phyloP scores from a whole-genome alignment of 2,797 vertebrate species.

The Numenius phaeopus region DNA sequence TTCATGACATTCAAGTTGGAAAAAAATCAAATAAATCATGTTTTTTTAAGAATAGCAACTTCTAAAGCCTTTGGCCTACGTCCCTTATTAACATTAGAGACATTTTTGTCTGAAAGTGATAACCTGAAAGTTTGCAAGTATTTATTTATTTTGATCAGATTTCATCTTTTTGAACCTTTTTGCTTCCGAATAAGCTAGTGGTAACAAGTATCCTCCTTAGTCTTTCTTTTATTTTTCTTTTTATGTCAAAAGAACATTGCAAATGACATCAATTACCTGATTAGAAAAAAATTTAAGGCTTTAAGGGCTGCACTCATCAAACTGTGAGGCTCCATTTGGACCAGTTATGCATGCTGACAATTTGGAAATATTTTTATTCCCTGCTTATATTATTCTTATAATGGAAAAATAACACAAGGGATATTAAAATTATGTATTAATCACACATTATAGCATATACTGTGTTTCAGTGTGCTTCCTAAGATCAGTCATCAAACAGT shows the following conservation, averaged over 20 bases:
- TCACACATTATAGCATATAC: not conserved
- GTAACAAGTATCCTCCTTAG: not conserved
- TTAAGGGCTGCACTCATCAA: not conserved
- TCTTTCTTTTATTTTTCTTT: not conserved
- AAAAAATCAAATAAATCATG: conserved; percentile 63
- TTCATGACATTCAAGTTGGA: conserved; percentile 75
- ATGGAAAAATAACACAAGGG: not conserved
- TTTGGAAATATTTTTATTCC: not conserved
- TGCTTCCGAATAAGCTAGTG: conserved; percentile 22
- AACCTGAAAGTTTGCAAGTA: conserved; percentile 67
- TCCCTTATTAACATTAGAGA: conserved; percentile 71
- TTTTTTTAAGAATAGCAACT: conserved; percentile 68
- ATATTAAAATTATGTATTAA: not conserved
- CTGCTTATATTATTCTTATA: not conserved
- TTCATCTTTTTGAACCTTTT: conserved; percentile 20
- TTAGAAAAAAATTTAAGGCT: not conserved
- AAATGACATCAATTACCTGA: not conserved
- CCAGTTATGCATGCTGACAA: not conserved
- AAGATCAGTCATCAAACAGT: not conserved
- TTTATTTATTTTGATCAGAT: conserved; percentile 73
- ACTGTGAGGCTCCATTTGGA: not conserved
- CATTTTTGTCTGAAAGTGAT: conserved; percentile 70
- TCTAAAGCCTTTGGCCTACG: conserved; percentile 61
- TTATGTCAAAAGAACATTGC: not conserved
- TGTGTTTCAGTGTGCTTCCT: not conserved